Conservation (phyloP, 2,797 vertebrate species). For the Chiloscyllium punctatum region DNA sequence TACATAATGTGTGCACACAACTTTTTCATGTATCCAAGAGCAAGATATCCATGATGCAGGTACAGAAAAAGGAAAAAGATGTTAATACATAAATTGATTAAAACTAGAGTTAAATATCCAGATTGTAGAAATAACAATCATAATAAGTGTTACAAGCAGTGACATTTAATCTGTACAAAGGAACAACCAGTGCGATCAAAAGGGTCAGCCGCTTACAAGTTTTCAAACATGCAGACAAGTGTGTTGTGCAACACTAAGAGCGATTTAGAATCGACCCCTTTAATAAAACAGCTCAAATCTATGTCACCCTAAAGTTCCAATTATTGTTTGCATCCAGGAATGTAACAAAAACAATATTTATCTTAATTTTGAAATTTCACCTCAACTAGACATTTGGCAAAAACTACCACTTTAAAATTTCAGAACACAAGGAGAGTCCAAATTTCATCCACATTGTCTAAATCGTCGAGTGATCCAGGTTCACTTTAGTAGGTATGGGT, state of each 20-base stretch:
- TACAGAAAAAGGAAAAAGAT: neutral
- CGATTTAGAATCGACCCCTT: neutral
- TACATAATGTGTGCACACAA: conserved; percentile 11
- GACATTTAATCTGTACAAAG: conserved; percentile 22
- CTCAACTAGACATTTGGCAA: conserved; percentile 35
- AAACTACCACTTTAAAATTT: conserved; percentile 27
- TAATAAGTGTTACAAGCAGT: conserved; percentile 13
- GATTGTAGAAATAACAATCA: conserved; percentile 21
- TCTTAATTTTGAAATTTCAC: conserved; percentile 32
- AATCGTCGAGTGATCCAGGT: conserved; percentile 71
- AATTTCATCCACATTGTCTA: conserved; percentile 40
- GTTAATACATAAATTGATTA: conserved; percentile 18
- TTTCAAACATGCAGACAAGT: conserved; percentile 3
- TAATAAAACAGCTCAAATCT: neutral
- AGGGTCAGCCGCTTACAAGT: conserved; percentile 7
- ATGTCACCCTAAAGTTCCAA: conserved; percentile 10
- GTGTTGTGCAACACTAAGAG: neutral
- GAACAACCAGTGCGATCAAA: conserved; percentile 23
- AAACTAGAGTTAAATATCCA: neutral
- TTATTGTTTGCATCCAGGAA: conserved; percentile 13
- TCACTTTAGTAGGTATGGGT: conserved; percentile 85
- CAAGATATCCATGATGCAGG: conserved; percentile 2
- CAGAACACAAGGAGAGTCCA: neutral
- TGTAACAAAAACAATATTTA: conserved; percentile 27
- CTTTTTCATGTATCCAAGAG: conserved; percentile 2